Conservation (phyloP, 2,797 vertebrate species). For the Eulemur coronatus region DNA sequence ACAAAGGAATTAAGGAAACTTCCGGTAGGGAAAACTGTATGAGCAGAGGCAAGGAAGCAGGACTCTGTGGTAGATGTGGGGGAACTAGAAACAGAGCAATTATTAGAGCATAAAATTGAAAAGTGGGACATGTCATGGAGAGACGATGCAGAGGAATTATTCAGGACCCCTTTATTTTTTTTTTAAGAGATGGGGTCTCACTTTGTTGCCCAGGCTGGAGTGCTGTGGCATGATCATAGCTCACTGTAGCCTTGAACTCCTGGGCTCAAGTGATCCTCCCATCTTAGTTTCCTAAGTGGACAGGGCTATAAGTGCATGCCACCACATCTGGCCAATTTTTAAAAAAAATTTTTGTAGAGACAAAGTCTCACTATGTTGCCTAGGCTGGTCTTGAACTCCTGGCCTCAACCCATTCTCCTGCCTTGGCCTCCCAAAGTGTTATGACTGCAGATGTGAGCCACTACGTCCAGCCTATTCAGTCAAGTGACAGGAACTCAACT, state of each 20-base stretch:
- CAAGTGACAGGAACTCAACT: constrained; percentile 1
- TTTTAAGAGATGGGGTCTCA: background rate
- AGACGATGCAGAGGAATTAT: background rate
- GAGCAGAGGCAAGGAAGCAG: background rate
- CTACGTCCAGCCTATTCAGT: too few relatives aligned
- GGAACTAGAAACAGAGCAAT: background rate
- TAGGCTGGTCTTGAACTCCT: too few relatives aligned
- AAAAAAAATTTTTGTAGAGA: too few relatives aligned
- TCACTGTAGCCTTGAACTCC: too few relatives aligned
- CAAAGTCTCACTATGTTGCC: too few relatives aligned
- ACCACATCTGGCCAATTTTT: too few relatives aligned
- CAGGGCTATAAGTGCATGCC: too few relatives aligned
- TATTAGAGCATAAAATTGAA: background rate
- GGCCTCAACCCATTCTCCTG: too few relatives aligned
- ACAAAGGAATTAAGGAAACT: background rate
- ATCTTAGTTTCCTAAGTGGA: too few relatives aligned
- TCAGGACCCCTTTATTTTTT: background rate
- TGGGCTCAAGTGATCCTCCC: too few relatives aligned
- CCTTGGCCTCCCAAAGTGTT: too few relatives aligned
- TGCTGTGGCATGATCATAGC: background rate
- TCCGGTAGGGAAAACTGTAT: background rate
- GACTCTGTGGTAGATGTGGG: background rate
- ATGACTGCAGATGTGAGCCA: too few relatives aligned
- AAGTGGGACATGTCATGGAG: background rate
- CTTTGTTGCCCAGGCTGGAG: background rate